These are phyloP conservation scores for Pyralis farinalis DNA, from an alignment of 2,888 invertebrate species.

Conservation along the genomic window DNA sequence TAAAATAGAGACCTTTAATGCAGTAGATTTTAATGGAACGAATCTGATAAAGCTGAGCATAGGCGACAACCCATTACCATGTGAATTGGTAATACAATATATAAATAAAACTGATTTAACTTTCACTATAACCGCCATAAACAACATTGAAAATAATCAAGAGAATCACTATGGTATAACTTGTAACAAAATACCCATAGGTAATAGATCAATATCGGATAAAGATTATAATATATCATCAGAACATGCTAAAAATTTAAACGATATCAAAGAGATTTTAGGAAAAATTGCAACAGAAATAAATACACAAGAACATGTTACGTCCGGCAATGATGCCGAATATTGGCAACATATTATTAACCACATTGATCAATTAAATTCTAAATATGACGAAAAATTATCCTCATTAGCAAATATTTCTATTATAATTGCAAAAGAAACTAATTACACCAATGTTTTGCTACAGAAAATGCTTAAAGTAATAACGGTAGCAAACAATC, in stretches of 20 bases:
- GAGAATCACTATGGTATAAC: conserved; percentile 38
- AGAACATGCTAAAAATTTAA: conserved; percentile 18
- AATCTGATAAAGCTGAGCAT: conserved; percentile 45
- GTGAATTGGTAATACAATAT: conserved; percentile 35
- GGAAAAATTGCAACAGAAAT: conserved; percentile 17
- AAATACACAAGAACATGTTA: neutral
- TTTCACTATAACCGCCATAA: conserved; percentile 38
- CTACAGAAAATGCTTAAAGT: conserved; percentile 1
- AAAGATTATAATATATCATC: neutral
- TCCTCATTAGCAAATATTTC: neutral
- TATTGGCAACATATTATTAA: conserved; percentile 13
- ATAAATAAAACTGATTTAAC: conserved; percentile 24
- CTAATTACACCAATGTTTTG: neutral
- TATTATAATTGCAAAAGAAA: neutral
- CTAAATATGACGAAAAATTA: conserved; percentile 5
- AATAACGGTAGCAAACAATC: neutral
- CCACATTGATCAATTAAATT: conserved; percentile 10
- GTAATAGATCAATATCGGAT: neutral
- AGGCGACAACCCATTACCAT: conserved; percentile 57
- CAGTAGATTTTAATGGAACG: conserved; percentile 40
- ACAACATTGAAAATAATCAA: conserved; percentile 26
- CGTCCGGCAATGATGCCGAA: conserved; percentile 5
- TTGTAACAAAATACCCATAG: conserved; percentile 22
- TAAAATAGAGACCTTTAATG: conserved; percentile 35
- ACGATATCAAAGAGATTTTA: conserved; percentile 29